phyloP scores from a whole-genome alignment of 1,140 invertebrate genomes.

The Ericerus pela region DNA sequence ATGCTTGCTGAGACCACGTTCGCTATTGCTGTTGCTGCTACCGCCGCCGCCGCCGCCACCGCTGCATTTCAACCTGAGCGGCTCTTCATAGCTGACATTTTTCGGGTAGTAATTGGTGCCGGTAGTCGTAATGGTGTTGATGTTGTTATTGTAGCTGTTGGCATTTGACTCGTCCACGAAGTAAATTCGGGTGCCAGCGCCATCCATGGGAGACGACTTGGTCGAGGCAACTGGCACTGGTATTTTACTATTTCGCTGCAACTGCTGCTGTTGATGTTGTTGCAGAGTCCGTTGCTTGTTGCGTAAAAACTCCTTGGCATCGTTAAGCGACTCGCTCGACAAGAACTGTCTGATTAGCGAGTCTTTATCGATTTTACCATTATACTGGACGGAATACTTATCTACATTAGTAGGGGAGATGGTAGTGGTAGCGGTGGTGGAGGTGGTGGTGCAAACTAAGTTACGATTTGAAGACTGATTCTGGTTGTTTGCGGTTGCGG shows the following conservation, averaged over 20 bases:
- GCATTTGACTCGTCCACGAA: background rate
- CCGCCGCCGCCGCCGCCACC: too few relatives aligned
- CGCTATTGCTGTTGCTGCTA: background rate
- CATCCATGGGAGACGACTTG: background rate
- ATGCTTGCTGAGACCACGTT: background rate
- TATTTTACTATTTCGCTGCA: background rate
- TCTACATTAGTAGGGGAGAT: too few relatives aligned
- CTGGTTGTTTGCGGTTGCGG: too few relatives aligned
- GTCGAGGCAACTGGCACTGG: background rate
- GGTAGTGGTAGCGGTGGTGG: too few relatives aligned
- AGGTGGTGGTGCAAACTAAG: too few relatives aligned
- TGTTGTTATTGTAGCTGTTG: background rate
- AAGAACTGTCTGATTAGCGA: background rate
- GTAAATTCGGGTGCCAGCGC: background rate
- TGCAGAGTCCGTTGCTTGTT: background rate
- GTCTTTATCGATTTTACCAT: background rate
- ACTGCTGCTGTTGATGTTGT: too few relatives aligned
- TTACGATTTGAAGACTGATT: too few relatives aligned
- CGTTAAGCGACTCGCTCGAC: slow-evolving; percentile 2
- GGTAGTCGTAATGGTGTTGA: too few relatives aligned
- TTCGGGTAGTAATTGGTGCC: too few relatives aligned
- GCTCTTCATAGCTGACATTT: too few relatives aligned
- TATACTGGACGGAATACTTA: slow-evolving; percentile 5
- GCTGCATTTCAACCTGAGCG: too few relatives aligned
- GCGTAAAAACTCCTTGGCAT: background rate